Evolutionary conservation across 2,888 invertebrate genomes (phyloP), one percentile per base, ranked within the genome.

Genomic region (Polymixis flavicincta): DNA sequence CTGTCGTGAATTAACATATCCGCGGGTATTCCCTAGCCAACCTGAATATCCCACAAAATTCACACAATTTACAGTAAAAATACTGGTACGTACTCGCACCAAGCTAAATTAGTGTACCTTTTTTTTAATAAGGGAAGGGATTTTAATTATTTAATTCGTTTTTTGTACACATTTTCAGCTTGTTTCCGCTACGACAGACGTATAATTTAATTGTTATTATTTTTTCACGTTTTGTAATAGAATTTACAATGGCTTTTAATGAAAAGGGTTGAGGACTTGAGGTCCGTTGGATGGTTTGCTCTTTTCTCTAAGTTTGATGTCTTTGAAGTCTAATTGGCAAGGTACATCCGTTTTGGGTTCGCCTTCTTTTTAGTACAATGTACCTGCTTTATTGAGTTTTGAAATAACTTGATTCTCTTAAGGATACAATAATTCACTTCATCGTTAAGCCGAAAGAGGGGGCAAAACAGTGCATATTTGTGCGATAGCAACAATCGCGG

Each of bases 1-100:
- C 84, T 90, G 92, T 90, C 92, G 91, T 90, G 92, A 94, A 95
- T 95, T 95, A 95, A 95, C 95, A 95, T 95, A 95, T 93, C 91
- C 91, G 88, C 88, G 94, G 94, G 92, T 93, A 93, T 94, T 95
- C 95, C 95, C 95, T 84, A 87, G 94, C 89, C 91, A 89, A 91
- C 93, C 92, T 90, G 92, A 92, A 93, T 94, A 92, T 92, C 88
- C 88, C 80, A 86, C 87, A 86, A 89, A 88, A 86, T 86, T 85
- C 86, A 86, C 74, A 73, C 79, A 87, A 78, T 84, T 83, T 81
- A 72, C 81, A 63, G 74, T 80, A 85, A 86, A 87, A 84, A 84
- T 76, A 84, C 75, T 72, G 75, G 57, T 74, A 67, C 60, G 59
- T 66, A 67, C 55, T 61, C 57, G 54, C 68, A 65, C 61, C 61